Percentiles rank a stretch among this genome's conserved stretches.
These are phyloP conservation scores for Pomacea maculata DNA, from an alignment of 1,140 invertebrate genomes.

Conservation along the genomic window DNA sequence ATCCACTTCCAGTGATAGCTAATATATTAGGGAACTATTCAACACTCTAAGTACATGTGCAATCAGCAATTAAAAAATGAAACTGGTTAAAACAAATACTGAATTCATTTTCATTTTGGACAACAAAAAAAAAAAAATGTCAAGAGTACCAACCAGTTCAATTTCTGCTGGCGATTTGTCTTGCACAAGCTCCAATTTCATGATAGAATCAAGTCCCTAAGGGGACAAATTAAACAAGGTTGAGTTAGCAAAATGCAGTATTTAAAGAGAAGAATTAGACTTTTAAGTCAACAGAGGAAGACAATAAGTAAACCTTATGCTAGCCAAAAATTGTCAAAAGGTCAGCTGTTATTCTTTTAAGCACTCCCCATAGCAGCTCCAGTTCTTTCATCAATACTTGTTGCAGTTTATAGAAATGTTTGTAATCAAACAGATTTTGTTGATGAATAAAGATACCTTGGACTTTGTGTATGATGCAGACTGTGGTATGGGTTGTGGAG, in stretches of 20 bases:
- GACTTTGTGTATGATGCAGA: constrained; percentile 7
- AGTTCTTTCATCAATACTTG: no score
- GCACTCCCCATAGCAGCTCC: no score
- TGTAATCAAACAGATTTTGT: no score
- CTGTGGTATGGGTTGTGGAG: constrained; percentile 11
- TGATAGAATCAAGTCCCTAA: constrained; percentile 70
- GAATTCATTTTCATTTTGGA: background rate
- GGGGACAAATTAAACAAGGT: constrained; percentile 9
- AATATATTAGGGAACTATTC: no score
- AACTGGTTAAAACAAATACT: background rate
- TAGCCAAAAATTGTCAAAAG: no score
- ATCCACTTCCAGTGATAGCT: no score
- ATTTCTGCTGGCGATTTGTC: constrained; percentile 81
- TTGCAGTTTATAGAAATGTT: no score
- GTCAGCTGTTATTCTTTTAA: no score
- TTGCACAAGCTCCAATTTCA: constrained; percentile 81
- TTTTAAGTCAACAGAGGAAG: no score
- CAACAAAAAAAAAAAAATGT: background rate
- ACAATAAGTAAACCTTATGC: no score
- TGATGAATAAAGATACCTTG: background rate
- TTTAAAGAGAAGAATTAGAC: no score
- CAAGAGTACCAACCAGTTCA: constrained; percentile 54
- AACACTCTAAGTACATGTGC: no score
- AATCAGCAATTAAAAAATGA: background rate
- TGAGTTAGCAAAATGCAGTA: background rate